Evolutionary conservation across 2,113 vertebrate species (phyloP), one percentile per base, ranked within the genome.

Genomic region (Nansenia antarctica): DNA sequence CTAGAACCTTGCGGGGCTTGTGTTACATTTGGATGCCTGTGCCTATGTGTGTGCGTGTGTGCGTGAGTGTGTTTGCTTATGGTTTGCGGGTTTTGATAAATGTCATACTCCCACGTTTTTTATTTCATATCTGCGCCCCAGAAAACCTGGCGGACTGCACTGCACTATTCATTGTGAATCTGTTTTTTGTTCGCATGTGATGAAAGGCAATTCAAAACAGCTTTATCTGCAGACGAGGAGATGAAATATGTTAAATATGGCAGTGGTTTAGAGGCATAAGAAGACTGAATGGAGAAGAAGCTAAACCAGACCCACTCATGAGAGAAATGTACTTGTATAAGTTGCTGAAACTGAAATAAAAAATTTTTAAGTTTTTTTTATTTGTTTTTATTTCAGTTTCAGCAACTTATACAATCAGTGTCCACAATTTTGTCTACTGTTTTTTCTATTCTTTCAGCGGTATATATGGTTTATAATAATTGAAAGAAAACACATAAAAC

Each of bases 171-270:
- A 57, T 60, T 15, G 55, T 24, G 5, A 35, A 39, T 71, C 67
- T 64, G 57, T 30, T 53, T n/a, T 77, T 59, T 62, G 66, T 74
- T 81, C 29, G 18, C 24, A 54, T 1, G 55, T 2, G 70, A 80
- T 76, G 77, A 84, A 84, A 87, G 59, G 39, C 34, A 76, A 72
- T 62, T 74, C 27, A 78, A 78, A 84, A 71, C 69, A 78, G 62
- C 66, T 78, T 81, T 42, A 78, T 80, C 66, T 67, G 11, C 35
- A 49, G n/a, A 65, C 18, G 14, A 63, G 53, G 62, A 45, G 64
- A 20, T 58, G 18, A 26, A 65, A 35, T 22, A 67, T 73, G 69
- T 59, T 68, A 79, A 77, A 80, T 68, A 65, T 76, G 78, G 57
- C 70, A 15, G 72, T 32, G 61, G 57, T 66, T 86, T 59, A 73